Percentiles rank a stretch among this genome's conserved stretches.
Conservation (phyloP, 37 sponge, comb jelly and placozoan species). For the Tethya wilhelma region DNA sequence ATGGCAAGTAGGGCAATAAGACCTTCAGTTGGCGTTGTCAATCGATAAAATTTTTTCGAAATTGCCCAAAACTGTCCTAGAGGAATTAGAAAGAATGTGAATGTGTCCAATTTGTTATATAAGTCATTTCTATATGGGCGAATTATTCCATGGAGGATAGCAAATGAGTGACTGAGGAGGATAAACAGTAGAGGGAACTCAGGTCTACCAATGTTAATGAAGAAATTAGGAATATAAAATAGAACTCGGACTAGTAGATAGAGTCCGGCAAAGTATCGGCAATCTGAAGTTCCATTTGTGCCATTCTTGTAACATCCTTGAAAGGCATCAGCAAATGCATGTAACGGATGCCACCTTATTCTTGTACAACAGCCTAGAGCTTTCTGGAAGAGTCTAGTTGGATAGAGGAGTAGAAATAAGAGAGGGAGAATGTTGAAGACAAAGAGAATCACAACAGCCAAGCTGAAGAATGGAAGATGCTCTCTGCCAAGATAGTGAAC, state of each 20-base stretch:
- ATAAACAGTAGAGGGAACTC: no score
- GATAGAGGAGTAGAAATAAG: constrained; percentile 1
- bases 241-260: constrained; percentile 4
- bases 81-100: no score
- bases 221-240: no score
- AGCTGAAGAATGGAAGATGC: neutral
- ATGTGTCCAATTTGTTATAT: no score
- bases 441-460: neutral
- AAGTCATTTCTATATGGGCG: no score
- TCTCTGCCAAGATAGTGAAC: neutral
- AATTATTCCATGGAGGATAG: no score
- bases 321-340: neutral
- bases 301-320: constrained; percentile 34
- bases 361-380: neutral
- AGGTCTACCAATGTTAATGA: no score
- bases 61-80: no score
- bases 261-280: constrained; percentile 25
- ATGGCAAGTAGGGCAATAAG: no score
- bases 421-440: neutral
- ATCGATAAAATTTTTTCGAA: no score
- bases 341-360: neutral
- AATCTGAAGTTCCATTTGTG: constrained; percentile 17
- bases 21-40: no score
- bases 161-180: no score
- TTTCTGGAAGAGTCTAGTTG: constrained; percentile 8